A percentile compares a stretch with the other conserved stretches of the same genome.
Conservation (phyloP, 2,797 vertebrate genomes). For the Macropus fuliginosus region DNA sequence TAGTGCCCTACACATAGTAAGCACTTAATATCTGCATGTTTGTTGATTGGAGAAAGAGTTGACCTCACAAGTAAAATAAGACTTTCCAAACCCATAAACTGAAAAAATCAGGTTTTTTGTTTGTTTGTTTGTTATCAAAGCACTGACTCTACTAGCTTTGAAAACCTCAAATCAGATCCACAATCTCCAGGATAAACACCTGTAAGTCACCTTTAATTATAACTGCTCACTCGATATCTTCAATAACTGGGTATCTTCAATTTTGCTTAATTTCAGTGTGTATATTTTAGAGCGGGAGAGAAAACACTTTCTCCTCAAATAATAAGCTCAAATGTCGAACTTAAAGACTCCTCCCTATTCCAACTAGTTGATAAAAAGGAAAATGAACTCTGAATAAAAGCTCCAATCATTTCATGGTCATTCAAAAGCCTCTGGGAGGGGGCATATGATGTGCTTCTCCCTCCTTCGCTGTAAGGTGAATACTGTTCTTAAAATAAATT, state of each 20-base stretch:
- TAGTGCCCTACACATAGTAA: neutral
- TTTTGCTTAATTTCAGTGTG: slow-evolving; percentile 23
- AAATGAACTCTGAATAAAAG: slow-evolving; percentile 65
- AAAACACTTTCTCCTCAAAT: slow-evolving; percentile 23
- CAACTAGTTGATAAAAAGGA: slow-evolving; percentile 15
- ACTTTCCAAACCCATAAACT: neutral
- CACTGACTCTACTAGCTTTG: neutral
- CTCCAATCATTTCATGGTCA: slow-evolving; percentile 67
- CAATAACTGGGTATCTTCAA: slow-evolving; percentile 10
- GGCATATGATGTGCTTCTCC: slow-evolving; percentile 31
- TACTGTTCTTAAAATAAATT: slow-evolving; percentile 79
- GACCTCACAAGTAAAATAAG: neutral
- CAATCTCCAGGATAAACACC: neutral
- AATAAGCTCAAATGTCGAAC: slow-evolving; percentile 63
- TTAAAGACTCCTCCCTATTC: slow-evolving; percentile 39
- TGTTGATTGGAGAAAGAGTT: neutral
- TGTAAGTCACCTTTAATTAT: slow-evolving; percentile 9
- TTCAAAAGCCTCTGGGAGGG: slow-evolving; percentile 61
- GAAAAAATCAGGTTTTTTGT: neutral
- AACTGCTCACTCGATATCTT: slow-evolving; percentile 32
- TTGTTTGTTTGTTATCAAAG: neutral
- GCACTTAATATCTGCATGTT: neutral
- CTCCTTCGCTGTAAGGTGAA: slow-evolving; percentile 59
- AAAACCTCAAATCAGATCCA: neutral
- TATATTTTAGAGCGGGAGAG: neutral